phyloP scores from a whole-genome alignment of 2,113 vertebrate species.

The Heliornis fulica region DNA sequence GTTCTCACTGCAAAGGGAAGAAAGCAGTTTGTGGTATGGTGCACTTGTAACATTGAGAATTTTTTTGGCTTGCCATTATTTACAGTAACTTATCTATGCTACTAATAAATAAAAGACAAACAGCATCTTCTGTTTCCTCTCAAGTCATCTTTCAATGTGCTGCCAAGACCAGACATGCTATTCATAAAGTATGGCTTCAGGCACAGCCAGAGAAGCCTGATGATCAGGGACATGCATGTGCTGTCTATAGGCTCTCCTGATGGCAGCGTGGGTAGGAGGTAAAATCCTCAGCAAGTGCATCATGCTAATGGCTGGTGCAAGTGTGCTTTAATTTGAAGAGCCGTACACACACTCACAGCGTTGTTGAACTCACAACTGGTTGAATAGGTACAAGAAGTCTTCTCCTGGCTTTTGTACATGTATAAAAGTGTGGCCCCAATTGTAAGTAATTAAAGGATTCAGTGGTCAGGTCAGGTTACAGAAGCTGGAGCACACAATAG shows the following conservation, averaged over 20 bases:
- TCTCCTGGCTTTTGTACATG: background rate
- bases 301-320: background rate
- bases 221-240: rapidly evolving
- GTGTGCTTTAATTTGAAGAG: background rate
- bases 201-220: background rate
- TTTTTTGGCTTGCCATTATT: background rate
- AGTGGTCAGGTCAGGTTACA: background rate
- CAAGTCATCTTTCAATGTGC: background rate
- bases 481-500: background rate
- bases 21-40: background rate
- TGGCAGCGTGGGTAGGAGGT: background rate
- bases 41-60: background rate
- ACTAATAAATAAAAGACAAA: background rate
- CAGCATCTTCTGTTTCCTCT: background rate
- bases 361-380: no score
- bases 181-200: background rate
- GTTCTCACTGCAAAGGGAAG: background rate
- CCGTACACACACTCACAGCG: background rate
- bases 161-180: background rate
- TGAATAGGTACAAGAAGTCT: background rate
- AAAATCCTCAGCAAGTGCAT: background rate
- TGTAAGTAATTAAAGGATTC: background rate
- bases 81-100: background rate
- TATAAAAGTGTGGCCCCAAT: background rate
- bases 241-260: background rate